These are phyloP conservation scores for Tortrix viridana DNA, from an alignment of 2,888 invertebrate species.

Conservation along the genomic window DNA sequence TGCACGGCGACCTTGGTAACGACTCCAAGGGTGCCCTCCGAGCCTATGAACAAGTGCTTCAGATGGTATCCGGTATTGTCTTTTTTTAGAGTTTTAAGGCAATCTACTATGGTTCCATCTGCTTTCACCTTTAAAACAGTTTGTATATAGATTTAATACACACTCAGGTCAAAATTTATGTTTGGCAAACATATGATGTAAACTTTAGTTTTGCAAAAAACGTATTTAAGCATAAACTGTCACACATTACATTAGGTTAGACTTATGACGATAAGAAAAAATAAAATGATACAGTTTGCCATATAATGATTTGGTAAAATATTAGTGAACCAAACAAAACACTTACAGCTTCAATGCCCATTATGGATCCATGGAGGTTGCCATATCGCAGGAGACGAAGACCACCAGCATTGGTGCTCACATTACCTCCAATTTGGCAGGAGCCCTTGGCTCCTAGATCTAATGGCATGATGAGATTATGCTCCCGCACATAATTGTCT, in stretches of 20 bases:
- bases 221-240: no score
- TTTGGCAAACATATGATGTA: not conserved
- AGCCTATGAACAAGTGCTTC: slow-evolving; percentile 98
- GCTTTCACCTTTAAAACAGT: slow-evolving; percentile 87
- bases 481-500: slow-evolving; percentile 88
- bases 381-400: slow-evolving; percentile 97
- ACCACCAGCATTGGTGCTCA: slow-evolving; percentile 98
- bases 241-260: no score
- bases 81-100: slow-evolving; percentile 94
- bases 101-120: slow-evolving; percentile 93
- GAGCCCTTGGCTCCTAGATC: slow-evolving; percentile 98
- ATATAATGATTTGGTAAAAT: no score
- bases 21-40: slow-evolving; percentile 97
- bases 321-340: not conserved
- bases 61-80: slow-evolving; percentile 99
- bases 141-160: slow-evolving; percentile 2
- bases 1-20: slow-evolving; percentile 96
- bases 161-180: not conserved
- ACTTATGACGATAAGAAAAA: no score
- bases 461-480: slow-evolving; percentile 95
- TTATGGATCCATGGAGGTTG: slow-evolving; percentile 94
- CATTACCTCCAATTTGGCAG: slow-evolving; percentile 97
- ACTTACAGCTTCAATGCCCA: slow-evolving; percentile 96
- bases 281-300: no score
- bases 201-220: no score